phyloP scores from a whole-genome alignment of 2,113 vertebrate species.

The Pristiophorus japonicus region DNA sequence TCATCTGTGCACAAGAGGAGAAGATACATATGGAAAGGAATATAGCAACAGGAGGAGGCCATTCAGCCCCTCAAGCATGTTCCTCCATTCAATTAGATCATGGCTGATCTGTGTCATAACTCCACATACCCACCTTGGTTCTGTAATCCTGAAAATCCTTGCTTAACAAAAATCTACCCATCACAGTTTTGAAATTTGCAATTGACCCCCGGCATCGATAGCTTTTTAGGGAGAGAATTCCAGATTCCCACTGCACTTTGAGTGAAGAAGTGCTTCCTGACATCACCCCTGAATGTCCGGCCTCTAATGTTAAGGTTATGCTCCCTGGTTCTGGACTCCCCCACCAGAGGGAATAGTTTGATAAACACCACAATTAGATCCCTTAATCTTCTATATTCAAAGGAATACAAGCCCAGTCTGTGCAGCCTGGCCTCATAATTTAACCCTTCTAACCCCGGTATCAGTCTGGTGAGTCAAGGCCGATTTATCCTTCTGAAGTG shows the following conservation, averaged over 20 bases:
- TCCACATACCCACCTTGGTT: not conserved
- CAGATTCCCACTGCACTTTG: not conserved
- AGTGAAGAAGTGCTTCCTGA: too few relatives aligned
- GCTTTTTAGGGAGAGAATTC: not conserved
- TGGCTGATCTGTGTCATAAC: not conserved
- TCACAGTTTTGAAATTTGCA: not conserved
- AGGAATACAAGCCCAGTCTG: too few relatives aligned
- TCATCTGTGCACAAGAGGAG: not conserved
- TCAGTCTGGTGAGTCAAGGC: not conserved
- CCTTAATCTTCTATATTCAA: not conserved
- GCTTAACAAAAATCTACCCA: not conserved
- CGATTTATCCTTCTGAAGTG: not conserved
- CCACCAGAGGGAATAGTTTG: not conserved
- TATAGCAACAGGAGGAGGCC: too few relatives aligned
- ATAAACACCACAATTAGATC: not conserved
- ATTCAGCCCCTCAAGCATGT: too few relatives aligned
- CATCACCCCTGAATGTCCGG: too few relatives aligned
- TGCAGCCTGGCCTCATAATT: too few relatives aligned
- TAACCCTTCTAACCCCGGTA: not conserved
- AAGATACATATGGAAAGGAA: not conserved
- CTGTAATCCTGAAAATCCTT: not conserved
- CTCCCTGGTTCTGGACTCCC: too few relatives aligned
- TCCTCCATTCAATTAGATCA: not conserved
- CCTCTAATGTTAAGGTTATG: too few relatives aligned
- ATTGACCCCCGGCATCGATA: not conserved